Percentiles rank a stretch among this genome's conserved stretches.
phyloP scores from a whole-genome alignment of 2,888 invertebrate genomes.

The Platerodrilus igneus region DNA sequence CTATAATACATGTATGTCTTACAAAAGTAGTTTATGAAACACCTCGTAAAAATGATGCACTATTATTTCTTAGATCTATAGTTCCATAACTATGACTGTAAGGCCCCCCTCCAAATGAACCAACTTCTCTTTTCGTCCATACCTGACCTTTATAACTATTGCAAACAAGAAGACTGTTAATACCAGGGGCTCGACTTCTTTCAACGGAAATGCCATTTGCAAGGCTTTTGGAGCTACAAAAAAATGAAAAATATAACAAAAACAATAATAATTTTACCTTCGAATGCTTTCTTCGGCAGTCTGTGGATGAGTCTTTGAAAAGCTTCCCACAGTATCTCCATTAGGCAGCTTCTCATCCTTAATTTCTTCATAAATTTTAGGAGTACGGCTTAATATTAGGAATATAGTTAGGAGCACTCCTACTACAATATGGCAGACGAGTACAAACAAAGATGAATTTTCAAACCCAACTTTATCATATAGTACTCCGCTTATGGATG shows the following conservation, averaged over 20 bases:
- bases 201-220: conserved; percentile 59
- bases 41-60: conserved; percentile 7
- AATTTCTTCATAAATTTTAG: conserved; percentile 42
- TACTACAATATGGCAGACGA: conserved; percentile 60
- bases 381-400: conserved; percentile 42
- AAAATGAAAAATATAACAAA: too few species aligned
- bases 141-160: conserved; percentile 70
- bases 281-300: conserved; percentile 42
- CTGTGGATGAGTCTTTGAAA: conserved; percentile 31
- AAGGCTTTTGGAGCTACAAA: conserved; percentile 43
- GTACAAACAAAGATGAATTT: conserved; percentile 66
- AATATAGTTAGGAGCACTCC: conserved; percentile 50
- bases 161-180: conserved; percentile 71
- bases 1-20: too few species aligned
- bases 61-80: conserved; percentile 37
- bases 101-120: conserved; percentile 44
- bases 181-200: conserved; percentile 62
- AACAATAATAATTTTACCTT: too few species aligned
- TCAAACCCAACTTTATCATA: conserved; percentile 70
- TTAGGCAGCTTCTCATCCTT: conserved; percentile 52
- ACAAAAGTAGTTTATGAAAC: too few species aligned
- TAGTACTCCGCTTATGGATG: conserved; percentile 69
- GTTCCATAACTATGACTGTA: conserved; percentile 56
- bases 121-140: conserved; percentile 46
- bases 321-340: conserved; percentile 51